A percentile compares a stretch with the other conserved stretches of the same genome.
These are phyloP conservation scores for Pseudomyrmex sp. DNA, from an alignment of 1,140 invertebrate genomes.

Conservation along the genomic window DNA sequence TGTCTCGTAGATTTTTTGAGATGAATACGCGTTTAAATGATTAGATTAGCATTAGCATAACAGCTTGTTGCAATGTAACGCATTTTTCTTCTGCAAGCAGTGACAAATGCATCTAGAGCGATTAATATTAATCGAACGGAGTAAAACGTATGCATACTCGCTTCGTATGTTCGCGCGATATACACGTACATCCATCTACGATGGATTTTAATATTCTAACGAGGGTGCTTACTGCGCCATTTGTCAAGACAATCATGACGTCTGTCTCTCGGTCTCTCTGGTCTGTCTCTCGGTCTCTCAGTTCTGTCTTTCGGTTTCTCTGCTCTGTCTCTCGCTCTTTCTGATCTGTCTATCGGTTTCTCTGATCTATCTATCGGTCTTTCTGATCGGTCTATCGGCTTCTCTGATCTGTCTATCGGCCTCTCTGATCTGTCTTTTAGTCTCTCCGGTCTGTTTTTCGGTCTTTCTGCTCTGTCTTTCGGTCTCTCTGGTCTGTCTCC, in stretches of 20 bases:
- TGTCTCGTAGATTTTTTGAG: neutral
- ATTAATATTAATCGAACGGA: constrained; percentile 60
- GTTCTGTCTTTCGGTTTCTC: too few relatives aligned
- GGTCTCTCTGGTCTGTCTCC: too few relatives aligned
- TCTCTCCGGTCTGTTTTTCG: too few relatives aligned
- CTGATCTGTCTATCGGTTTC: too few relatives aligned
- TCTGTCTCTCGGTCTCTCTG: too few relatives aligned
- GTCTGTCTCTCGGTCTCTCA: too few relatives aligned
- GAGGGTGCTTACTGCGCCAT: constrained; percentile 41
- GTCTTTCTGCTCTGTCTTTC: too few relatives aligned
- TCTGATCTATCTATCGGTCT: too few relatives aligned
- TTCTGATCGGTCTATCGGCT: too few relatives aligned
- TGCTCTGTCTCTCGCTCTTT: too few relatives aligned
- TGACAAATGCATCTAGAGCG: constrained; percentile 47
- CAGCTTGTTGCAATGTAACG: constrained; percentile 36
- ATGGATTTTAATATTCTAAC: constrained; percentile 56
- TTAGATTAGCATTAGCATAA: constrained; percentile 10
- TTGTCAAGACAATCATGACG: constrained; percentile 33
- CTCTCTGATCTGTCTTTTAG: too few relatives aligned
- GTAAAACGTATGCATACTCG: constrained; percentile 24
- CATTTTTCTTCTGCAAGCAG: constrained; percentile 29
- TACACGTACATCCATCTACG: neutral
- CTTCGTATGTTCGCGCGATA: constrained; percentile 35
- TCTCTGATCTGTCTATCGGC: too few relatives aligned
- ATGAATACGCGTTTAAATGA: neutral